Conservation (phyloP, 2,113 vertebrate genomes). For the Sinocyclocheilus maitianheensis region DNA sequence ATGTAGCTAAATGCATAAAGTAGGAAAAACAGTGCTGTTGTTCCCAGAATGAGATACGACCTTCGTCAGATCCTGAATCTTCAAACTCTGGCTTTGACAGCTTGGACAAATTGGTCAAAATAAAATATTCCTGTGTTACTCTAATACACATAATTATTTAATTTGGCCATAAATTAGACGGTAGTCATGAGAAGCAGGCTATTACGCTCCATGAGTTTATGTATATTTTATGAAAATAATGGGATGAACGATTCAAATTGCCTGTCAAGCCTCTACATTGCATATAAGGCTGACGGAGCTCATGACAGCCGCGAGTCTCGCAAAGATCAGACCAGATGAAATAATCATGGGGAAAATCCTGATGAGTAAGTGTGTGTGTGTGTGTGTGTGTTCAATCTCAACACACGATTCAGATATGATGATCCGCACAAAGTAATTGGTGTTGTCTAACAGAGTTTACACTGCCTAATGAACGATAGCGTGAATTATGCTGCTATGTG, state of each 20-base stretch:
- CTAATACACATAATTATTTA: conserved; percentile 30
- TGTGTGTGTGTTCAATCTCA: conserved; percentile 3
- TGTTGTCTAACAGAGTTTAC: conserved; percentile 10
- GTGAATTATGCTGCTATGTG: not conserved
- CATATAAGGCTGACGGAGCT: not conserved
- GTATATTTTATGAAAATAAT: conserved; percentile 29
- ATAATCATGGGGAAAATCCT: conserved; percentile 28
- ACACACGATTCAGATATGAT: not conserved
- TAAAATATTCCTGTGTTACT: conserved; percentile 4
- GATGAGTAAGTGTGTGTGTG: not conserved
- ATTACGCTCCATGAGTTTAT: conserved; percentile 12
- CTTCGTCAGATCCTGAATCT: not conserved
- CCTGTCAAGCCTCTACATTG: conserved; percentile 29
- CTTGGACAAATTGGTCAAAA: conserved; percentile 1
- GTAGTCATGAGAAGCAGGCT: not conserved
- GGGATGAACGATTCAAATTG: conserved; percentile 24
- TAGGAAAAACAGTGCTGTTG: not conserved
- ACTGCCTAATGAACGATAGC: not conserved
- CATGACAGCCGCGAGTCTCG: not conserved
- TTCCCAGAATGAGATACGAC: not conserved
- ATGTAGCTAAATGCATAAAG: not conserved
- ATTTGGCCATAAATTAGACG: conserved; percentile 12
- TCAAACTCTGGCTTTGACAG: not conserved
- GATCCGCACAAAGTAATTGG: conserved; percentile 3
- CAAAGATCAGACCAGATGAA: conserved; percentile 16